Conservation (phyloP, 2,888 invertebrate genomes). For the Chymomyza caudatula region DNA sequence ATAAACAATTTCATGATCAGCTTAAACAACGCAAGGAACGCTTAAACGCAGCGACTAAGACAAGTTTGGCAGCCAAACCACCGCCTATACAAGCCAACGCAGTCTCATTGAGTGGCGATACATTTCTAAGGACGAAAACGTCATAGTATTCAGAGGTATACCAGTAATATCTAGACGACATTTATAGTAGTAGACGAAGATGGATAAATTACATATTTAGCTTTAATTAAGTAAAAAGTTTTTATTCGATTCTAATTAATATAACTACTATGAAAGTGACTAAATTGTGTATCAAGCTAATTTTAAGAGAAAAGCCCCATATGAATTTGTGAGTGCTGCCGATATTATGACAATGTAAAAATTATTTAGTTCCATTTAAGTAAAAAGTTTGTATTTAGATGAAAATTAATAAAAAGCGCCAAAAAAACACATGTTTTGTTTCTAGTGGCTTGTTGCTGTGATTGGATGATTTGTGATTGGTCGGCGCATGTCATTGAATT, state of each 20-base stretch:
- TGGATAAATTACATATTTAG: no score
- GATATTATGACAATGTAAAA: no score
- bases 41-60: neutral
- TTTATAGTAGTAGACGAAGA: no score
- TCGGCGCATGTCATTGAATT: slow-evolving; percentile 32
- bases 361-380: neutral
- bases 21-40: slow-evolving; percentile 22
- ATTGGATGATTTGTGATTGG: slow-evolving; percentile 12
- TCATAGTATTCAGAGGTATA: no score
- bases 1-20: slow-evolving; percentile 41
- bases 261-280: no score
- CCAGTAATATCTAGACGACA: no score
- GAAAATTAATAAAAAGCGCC: neutral
- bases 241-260: no score
- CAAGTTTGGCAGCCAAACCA: neutral
- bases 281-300: no score
- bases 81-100: neutral
- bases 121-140: slow-evolving; percentile 3
- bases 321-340: no score
- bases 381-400: neutral
- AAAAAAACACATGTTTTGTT: neutral
- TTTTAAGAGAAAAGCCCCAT: no score
- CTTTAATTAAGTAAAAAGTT: no score
- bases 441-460: neutral
- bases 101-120: neutral